Evolutionary conservation across 2,797 vertebrate genomes (phyloP), one percentile per base, ranked within the genome.

Genomic region (Meriones psammophilus): DNA sequence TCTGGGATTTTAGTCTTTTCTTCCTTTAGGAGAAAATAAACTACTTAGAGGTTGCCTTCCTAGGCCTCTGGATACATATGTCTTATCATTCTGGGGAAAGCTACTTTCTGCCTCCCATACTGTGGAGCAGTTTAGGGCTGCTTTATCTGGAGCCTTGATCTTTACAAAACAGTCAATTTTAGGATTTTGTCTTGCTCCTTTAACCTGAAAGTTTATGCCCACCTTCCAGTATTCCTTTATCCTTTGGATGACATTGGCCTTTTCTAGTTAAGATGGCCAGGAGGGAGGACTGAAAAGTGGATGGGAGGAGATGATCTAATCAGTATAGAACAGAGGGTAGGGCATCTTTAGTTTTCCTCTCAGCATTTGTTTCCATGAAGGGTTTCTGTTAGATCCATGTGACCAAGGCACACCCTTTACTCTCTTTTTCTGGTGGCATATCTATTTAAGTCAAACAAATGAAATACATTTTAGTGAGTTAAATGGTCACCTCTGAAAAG

Each of bases 361-460:
- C 18, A 86, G 68, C 4, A 91, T 86, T 95, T 90, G n/a, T 96
- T 94, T 94, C 15, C 36, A 81, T 66, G 22, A 88, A 84, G 42
- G 9, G 26, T 64, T 95, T 97, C 58, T 84, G 42, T 80, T 64
- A 77, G 9, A 92, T 91, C 36, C 88, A 50, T 88, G 42, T 92
- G 89, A 89, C 7, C 26, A 93, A 87, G 81, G 15, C 39, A 60
- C 83, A 69, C 56, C 42, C 64, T 30, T 83, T 8, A 68, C 12
- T 87, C 79, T 92, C n/a, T 94, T 85, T 95, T 89, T 26, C 39
- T 62, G 39, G 20, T 68, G n/a, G 39, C 0, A 66, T 91, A 78
- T 62, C 24, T 96, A 68, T 69, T 94, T 24, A 68, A 39, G 89
- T 80, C 46, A 83, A 93, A 94, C n/a, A 96, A 86, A 93, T 74